Evolutionary conservation across 2,888 invertebrate genomes (phyloP), one percentile per base, ranked within the genome.

Genomic region (Limnephilus rhombicus): DNA sequence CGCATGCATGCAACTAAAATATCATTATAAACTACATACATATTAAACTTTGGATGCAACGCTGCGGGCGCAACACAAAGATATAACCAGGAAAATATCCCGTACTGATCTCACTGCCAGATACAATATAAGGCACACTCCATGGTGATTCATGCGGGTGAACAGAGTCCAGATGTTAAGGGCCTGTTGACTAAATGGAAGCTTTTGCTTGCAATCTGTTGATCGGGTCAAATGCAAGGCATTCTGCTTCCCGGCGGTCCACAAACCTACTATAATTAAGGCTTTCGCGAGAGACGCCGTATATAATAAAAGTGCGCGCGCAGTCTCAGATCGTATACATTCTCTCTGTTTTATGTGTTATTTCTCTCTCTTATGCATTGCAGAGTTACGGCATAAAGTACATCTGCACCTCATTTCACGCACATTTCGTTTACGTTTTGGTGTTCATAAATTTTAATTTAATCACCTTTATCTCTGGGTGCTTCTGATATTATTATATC

Each of bases 271-370:
- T 53, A 85, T 90, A 90, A 90, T 90, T 92, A 92, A 92, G 90
- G 92, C 86, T 92, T 92, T 92, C 68, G 86, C 86, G 80, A 86
- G 80, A 81, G 90, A 90, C 92, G 34, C 85, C 91, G 85, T 89
- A 80, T 83, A 80, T 37, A 80, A 85, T 31, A 49, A 45, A 87
- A 29, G 87, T 68, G 68, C 91, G 86, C 91, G 68, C 86, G 31
- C 86, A 31, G 91, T 82, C 81, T 80, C 80, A 45, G 45, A 80
- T 80, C 41, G 18, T 41, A 24, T 87, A 80, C 41, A 86, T 80
- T 24, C 49, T 86, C n/a, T 37, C 80, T 18, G 29, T 68, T 53
- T 90, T 34, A 81, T 31, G 34, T 88, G 37, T 12, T 68, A 18
- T 68, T 68, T 88, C 88, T 80, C 83, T 90, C 49, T 89, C 80